Conservation (phyloP, 2,888 invertebrate species). For the Patella depressa region DNA sequence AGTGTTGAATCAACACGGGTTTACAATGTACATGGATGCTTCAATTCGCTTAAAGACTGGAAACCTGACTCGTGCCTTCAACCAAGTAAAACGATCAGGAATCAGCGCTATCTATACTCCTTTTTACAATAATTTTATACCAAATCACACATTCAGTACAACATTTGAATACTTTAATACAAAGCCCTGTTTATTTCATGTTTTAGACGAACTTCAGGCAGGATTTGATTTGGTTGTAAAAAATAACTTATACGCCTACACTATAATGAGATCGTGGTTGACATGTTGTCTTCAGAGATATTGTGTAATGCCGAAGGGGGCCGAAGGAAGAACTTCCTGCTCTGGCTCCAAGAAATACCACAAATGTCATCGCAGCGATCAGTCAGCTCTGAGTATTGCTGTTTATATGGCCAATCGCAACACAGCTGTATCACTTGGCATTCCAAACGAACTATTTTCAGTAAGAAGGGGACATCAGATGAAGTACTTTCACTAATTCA, state of each 20-base stretch:
- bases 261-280: constrained; percentile 5
- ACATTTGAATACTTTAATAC: neutral
- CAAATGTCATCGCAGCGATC: neutral
- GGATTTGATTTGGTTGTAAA: neutral
- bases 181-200: neutral
- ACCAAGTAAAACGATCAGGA: neutral
- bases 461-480: too few relatives aligned
- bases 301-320: constrained; percentile 5
- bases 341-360: neutral
- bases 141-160: neutral
- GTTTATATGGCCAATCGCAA: neutral
- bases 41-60: neutral
- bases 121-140: neutral
- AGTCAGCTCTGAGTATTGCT: constrained; percentile 1
- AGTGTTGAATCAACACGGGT: neutral
- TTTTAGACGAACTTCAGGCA: neutral
- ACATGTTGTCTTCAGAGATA: neutral
- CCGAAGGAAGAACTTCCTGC: neutral
- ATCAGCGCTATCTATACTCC: neutral
- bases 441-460: too few relatives aligned
- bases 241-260: neutral
- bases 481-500: too few relatives aligned
- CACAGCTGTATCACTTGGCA: too few relatives aligned
- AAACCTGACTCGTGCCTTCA: neutral
- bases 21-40: neutral